Evolutionary conservation across 2,797 vertebrate genomes (phyloP).

Genomic region (Mus caroli): DNA sequence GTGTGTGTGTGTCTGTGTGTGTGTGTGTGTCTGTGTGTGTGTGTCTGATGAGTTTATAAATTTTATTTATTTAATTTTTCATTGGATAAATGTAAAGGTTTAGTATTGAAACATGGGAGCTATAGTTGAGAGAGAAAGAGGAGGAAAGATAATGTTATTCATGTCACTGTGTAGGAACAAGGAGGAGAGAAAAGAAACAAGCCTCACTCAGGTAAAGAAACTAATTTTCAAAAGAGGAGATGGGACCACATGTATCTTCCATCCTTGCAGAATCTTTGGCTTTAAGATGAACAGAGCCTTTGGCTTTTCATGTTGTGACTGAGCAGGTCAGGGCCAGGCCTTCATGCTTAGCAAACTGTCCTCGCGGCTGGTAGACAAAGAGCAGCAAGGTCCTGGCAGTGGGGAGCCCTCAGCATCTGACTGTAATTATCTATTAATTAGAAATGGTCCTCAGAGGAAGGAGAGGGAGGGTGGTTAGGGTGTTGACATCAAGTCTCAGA

Average conservation of each 20-base stretch:
- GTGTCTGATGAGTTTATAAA: background rate
- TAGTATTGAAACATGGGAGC: background rate
- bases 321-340: background rate
- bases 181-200: background rate
- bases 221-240: background rate
- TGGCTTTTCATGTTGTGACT: background rate
- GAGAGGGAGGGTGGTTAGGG: background rate
- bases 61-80: slow-evolving; percentile 24
- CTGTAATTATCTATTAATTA: slow-evolving; percentile 47
- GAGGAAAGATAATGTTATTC: background rate
- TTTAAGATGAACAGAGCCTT: background rate
- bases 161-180: background rate
- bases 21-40: background rate
- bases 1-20: background rate
- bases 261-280: background rate
- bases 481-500: slow-evolving; percentile 18
- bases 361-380: background rate
- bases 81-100: background rate
- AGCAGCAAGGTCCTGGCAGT: background rate
- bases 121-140: background rate
- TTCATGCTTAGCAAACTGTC: background rate
- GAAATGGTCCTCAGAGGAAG: background rate
- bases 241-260: background rate
- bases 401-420: background rate
- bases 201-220: background rate